These are phyloP conservation scores for Porites lobata DNA, from an alignment of 92 coral and sea anemone species.

Conservation along the genomic window DNA sequence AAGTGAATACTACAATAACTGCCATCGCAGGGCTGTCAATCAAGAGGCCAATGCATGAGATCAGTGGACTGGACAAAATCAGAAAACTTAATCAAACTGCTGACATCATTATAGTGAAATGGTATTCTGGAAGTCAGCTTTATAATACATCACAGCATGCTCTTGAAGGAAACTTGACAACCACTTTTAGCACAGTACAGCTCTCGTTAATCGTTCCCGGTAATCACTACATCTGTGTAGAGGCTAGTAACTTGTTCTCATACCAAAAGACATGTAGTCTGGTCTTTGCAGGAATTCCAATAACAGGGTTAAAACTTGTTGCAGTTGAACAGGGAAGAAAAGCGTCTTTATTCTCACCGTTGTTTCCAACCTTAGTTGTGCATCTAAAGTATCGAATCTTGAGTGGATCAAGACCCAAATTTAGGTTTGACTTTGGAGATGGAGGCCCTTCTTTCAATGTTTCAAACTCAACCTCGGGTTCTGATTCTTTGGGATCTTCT, in stretches of 20 bases:
- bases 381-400: conserved; percentile 44
- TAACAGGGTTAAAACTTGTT: conserved; percentile 60
- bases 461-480: neutral
- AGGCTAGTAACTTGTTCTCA: conserved; percentile 65
- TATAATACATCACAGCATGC: conserved; percentile 8
- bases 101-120: conserved; percentile 36
- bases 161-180: conserved; percentile 48
- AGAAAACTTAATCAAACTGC: conserved; percentile 55
- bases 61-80: conserved; percentile 49
- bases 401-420: conserved; percentile 60
- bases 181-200: neutral
- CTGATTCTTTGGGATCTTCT: neutral
- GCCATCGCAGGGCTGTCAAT: conserved; percentile 12
- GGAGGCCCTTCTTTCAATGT: neutral
- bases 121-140: conserved; percentile 35
- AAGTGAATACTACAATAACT: conserved; percentile 16
- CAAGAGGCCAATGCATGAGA: conserved; percentile 39
- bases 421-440: conserved; percentile 63
- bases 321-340: conserved; percentile 26
- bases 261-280: conserved; percentile 17
- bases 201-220: conserved; percentile 45
- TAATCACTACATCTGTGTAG: conserved; percentile 35
- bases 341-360: neutral
- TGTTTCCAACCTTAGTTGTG: neutral
- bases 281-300: conserved; percentile 37